A percentile compares a stretch with the other conserved stretches of the same genome.
phyloP scores from a whole-genome alignment of 1,140 invertebrate genomes.

The Chlorops oryzae region DNA sequence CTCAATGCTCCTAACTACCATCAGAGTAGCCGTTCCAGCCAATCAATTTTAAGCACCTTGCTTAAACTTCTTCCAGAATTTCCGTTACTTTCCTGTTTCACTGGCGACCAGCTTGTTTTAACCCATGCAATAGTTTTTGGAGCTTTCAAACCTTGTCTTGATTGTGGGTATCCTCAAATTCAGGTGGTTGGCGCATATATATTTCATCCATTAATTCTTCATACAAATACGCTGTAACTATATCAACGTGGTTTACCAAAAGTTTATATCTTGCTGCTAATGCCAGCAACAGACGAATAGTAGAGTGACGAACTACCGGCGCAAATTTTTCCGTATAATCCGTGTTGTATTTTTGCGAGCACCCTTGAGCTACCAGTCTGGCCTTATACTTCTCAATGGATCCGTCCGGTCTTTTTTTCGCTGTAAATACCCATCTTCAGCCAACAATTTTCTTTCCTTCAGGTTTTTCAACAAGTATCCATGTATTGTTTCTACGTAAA shows the following conservation, averaged over 20 bases:
- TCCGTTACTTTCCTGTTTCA: too few relatives aligned
- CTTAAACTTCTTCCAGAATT: too few relatives aligned
- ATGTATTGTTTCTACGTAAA: too few relatives aligned
- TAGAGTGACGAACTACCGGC: constrained; percentile 23
- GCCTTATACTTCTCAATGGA: constrained; percentile 33
- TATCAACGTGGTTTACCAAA: constrained; percentile 39
- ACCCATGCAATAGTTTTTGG: too few relatives aligned
- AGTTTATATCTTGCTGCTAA: constrained; percentile 13
- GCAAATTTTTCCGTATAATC: constrained; percentile 42
- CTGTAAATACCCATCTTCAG: constrained; percentile 39
- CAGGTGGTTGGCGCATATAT: constrained; percentile 45
- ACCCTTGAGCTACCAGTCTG: constrained; percentile 39
- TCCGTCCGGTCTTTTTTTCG: constrained; percentile 32
- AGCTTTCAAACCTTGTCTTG: too few relatives aligned
- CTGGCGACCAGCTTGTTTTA: too few relatives aligned
- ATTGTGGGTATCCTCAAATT: constrained; percentile 22
- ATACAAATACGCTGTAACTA: constrained; percentile 33
- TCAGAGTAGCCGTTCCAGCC: too few relatives aligned
- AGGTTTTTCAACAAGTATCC: too few relatives aligned
- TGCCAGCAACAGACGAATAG: constrained; percentile 11
- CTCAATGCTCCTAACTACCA: too few relatives aligned
- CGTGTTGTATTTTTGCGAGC: constrained; percentile 23
- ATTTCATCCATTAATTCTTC: constrained; percentile 43
- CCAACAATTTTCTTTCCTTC: too few relatives aligned
- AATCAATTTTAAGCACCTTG: too few relatives aligned